Percentiles rank a stretch among this genome's conserved stretches.
These are phyloP conservation scores for Syngnathus scovelli DNA, from an alignment of 2,113 vertebrate genomes.

Conservation along the genomic window DNA sequence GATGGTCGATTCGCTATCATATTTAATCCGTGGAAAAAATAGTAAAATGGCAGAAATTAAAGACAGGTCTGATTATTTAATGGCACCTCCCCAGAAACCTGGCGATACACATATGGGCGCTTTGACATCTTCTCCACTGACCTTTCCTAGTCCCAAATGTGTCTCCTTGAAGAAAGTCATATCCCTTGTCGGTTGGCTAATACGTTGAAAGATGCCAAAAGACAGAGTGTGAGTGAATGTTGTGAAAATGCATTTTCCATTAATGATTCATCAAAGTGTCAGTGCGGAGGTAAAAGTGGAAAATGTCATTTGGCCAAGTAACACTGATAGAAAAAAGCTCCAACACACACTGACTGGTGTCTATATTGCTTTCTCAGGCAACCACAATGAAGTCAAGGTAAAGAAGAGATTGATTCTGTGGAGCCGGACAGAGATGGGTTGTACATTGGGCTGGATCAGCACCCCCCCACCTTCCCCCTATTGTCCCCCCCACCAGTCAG, in stretches of 20 bases:
- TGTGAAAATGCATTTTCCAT: slow-evolving; percentile 10
- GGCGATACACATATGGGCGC: not conserved
- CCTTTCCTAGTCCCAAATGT: not conserved
- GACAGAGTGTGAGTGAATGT: not conserved
- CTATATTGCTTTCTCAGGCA: slow-evolving; percentile 5
- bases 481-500: not conserved
- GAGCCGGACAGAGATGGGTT: slow-evolving; percentile 11
- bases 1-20: not conserved
- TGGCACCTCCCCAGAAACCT: not conserved
- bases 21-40: not conserved
- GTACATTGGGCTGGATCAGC: slow-evolving; percentile 31
- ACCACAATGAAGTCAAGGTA: slow-evolving; percentile 39
- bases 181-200: not conserved
- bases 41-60: not conserved
- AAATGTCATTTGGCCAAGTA: slow-evolving; percentile 3
- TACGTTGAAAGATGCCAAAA: not conserved
- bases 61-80: not conserved
- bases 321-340: slow-evolving; percentile 4
- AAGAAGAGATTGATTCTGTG: slow-evolving; percentile 39
- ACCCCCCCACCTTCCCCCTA: not conserved
- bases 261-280: slow-evolving; percentile 22
- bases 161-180: not conserved
- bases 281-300: slow-evolving; percentile 11
- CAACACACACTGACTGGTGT: slow-evolving; percentile 9
- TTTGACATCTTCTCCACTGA: not conserved